A percentile compares a stretch with the other conserved stretches of the same genome.
Conservation (phyloP, 2,113 vertebrate genomes). For the Dissostichus mawsoni region DNA sequence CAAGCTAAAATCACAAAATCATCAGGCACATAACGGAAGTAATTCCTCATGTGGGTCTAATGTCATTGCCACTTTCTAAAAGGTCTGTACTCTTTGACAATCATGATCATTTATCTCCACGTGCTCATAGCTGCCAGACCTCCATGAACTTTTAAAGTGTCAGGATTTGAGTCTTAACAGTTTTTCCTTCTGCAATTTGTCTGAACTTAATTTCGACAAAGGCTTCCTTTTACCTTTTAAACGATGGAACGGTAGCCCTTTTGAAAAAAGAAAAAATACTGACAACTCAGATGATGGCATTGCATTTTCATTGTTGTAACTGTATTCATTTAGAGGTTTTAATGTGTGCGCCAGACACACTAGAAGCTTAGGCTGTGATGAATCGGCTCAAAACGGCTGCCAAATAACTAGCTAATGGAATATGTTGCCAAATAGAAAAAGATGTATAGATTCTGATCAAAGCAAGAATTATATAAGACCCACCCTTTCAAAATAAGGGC, state of each 20-base stretch:
- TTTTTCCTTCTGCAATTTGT: not conserved
- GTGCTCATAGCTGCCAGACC: not conserved
- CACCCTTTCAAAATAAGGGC: constrained; percentile 14
- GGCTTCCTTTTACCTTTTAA: not conserved
- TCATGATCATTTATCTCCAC: not conserved
- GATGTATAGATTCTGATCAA: constrained; percentile 32
- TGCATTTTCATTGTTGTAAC: constrained; percentile 31
- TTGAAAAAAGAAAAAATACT: constrained; percentile 2
- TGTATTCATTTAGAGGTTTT: constrained; percentile 30
- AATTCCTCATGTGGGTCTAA: constrained; percentile 1
- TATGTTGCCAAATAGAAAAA: constrained; percentile 15
- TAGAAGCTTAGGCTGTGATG: constrained; percentile 34
- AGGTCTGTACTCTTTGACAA: not conserved
- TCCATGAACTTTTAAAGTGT: not conserved
- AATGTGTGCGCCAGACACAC: constrained; percentile 39
- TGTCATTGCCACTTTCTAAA: not conserved
- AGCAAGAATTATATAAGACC: constrained; percentile 29
- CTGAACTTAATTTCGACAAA: not conserved
- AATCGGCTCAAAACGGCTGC: constrained; percentile 48
- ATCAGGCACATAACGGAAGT: not conserved
- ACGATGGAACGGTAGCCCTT: not conserved
- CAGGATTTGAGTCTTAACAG: not conserved
- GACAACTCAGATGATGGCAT: constrained; percentile 14
- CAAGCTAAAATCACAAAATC: constrained; percentile 45
- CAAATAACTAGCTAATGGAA: constrained; percentile 52